Evolutionary conservation across 2,113 vertebrate genomes (phyloP).

Genomic region (Pyrgilauda ruficollis): DNA sequence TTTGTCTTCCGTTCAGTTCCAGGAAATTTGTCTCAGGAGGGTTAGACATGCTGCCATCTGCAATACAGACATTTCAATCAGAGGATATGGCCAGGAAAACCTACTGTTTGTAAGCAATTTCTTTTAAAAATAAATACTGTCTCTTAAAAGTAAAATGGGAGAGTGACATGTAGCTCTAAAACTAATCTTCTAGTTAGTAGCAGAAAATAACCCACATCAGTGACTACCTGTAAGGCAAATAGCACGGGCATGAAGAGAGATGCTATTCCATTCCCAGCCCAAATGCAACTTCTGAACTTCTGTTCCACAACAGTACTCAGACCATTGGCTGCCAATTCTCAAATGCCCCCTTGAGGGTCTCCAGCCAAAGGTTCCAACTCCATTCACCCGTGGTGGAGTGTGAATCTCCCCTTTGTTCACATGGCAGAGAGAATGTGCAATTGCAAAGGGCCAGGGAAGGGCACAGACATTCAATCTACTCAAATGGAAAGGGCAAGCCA

Average conservation of each 20-base stretch:
- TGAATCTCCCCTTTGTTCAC: not conserved
- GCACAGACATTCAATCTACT: not conserved
- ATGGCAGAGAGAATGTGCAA: not conserved
- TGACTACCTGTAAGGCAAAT: not conserved
- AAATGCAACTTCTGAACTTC: not conserved
- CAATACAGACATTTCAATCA: constrained; percentile 30
- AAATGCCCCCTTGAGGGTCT: not conserved
- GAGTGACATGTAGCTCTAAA: not conserved
- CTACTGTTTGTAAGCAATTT: not conserved
- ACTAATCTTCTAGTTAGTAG: not conserved
- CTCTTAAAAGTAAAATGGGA: not conserved
- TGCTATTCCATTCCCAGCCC: not conserved
- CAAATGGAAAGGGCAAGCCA: not conserved
- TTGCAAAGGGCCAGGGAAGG: not conserved
- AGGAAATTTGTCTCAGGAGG: constrained; percentile 55
- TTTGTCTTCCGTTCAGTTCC: not conserved
- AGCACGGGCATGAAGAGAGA: not conserved
- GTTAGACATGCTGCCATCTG: constrained; percentile 23
- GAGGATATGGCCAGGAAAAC: not conserved
- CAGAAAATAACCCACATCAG: not conserved
- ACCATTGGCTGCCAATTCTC: not conserved
- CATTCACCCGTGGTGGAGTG: not conserved
- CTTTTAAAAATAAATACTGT: not conserved
- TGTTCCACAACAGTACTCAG: not conserved
- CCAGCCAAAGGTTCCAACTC: not conserved